Evolutionary conservation across 1,140 invertebrate genomes (phyloP), one percentile per base, ranked within the genome.

Genomic region (Phortica variegata): DNA sequence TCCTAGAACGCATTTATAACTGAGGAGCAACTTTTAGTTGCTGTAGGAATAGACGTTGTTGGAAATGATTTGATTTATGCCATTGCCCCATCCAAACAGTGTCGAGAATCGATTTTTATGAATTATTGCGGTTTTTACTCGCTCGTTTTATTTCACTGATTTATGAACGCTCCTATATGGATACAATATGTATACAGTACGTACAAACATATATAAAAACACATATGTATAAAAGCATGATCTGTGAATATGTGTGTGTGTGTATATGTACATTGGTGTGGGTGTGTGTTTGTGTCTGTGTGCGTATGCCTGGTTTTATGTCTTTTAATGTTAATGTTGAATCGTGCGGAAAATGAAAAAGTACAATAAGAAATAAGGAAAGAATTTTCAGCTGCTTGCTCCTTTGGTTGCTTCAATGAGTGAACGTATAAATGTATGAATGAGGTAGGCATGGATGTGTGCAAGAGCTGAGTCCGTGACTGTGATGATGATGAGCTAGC

Each of bases 121-220:
- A 60, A 60, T 58, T 60, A 60, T 60, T 60, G 58, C 55, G 58
- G 58, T 58, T 60, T 58, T 60, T 60, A 60, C 57, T 52, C 55
- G 51, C 48, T 50, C 58, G 55, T 60, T 60, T 54, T 60, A 58
- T 52, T 54, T 58, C 55, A 58, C 55, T 58, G 58, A 60, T 58
- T 60, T 54, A 60, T 57, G 54, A 43, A 38, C 32, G 49, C 49
- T 23, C 36, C 13, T 43, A 33, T 32, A 43, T 15, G 10, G 5
- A 26, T 47, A 32, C 47, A 26, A 13, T 32, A 10, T 47, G 20
- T 44, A 34, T 34, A 42, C n/a, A n/a, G n/a, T n/a, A n/a, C n/a
- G n/a, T n/a, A n/a, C n/a, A n/a, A n/a, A n/a, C n/a, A n/a, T n/a
- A n/a, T n/a, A n/a, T n/a, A n/a, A n/a, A n/a, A n/a, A n/a, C n/a